Conservation (phyloP, 92 coral and sea anemone genomes). For the Isaurus tuberculatus region DNA sequence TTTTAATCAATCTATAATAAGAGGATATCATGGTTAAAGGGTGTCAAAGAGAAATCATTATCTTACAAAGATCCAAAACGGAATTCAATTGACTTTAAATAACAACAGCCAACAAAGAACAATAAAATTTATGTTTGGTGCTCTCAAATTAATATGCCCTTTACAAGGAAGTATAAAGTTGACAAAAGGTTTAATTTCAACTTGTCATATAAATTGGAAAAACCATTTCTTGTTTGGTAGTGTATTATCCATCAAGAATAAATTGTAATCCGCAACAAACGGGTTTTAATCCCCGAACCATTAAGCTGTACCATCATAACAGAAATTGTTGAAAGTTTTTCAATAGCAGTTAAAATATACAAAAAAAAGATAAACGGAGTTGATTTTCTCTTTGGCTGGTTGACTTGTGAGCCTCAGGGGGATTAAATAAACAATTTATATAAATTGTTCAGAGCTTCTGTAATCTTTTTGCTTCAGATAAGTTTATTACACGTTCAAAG, state of each 20-base stretch:
- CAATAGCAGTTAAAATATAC: background rate
- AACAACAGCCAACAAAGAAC: slow-evolving; percentile 54
- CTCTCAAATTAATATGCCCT: slow-evolving; percentile 51
- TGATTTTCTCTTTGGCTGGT: slow-evolving; percentile 9
- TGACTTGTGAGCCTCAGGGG: slow-evolving; percentile 41
- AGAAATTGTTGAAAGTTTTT: slow-evolving; percentile 10
- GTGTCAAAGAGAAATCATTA: slow-evolving; percentile 41
- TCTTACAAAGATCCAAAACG: slow-evolving; percentile 55
- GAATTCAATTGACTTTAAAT: slow-evolving; percentile 53
- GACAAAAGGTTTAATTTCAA: slow-evolving; percentile 54
- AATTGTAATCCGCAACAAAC: slow-evolving; percentile 76
- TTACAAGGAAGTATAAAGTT: slow-evolving; percentile 46
- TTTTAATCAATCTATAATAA: slow-evolving; percentile 31
- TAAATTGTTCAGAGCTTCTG: slow-evolving; percentile 33
- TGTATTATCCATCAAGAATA: slow-evolving; percentile 62
- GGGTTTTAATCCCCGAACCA: slow-evolving; percentile 62
- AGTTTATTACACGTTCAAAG: slow-evolving; percentile 14
- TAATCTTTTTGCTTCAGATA: slow-evolving; percentile 8
- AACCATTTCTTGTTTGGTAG: slow-evolving; percentile 59
- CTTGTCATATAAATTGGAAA: slow-evolving; percentile 46
- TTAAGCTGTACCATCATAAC: slow-evolving; percentile 48
- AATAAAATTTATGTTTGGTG: slow-evolving; percentile 42
- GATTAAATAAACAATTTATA: slow-evolving; percentile 41
- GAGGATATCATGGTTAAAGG: slow-evolving; percentile 42
- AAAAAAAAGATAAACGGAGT: slow-evolving; percentile 23